Base-by-base conservation (phyloP, 2,797 vertebrate genomes). In the Semaprochilodus insignis region DNA sequence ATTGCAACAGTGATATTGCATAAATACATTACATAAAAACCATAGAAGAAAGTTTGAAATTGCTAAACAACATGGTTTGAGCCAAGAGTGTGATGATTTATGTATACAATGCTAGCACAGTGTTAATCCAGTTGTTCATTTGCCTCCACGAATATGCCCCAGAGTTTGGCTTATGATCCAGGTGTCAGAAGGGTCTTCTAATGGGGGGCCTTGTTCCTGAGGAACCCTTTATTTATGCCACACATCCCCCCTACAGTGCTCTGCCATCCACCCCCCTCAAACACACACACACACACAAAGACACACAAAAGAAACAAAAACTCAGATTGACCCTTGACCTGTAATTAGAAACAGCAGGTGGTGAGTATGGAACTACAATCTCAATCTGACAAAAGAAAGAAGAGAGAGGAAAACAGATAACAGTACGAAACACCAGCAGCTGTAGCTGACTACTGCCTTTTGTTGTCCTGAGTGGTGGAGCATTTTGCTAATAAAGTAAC, bases 261-360 rank as follows among this genome's bases (percentile, higher is more conserved):
- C 40, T 44, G 40, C 40, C 40, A 44, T 44, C 5, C 2, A 44
- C 40, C 5, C 40, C 5, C 40, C 40, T 0, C 40, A 2, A 15
- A 66, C 63, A 66, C 62, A 65, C 14, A 31, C 62, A 65, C 25
- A 65, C 59, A 62, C 25, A 36, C 60, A 62, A 27, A 65, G 14
- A 65, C 62, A 34, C 27, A 34, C 62, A 65, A 14, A 65, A 19
- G n/a, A 63, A 63, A 11, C 40, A 71, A 27, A 10, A 54, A 52
- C 25, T 31, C 48, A 73, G 23, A 11, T 55, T 66, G 59, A 57
- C 69, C 75, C 78, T 65, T 77, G 31, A 72, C 74, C 81, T 72
- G 67, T 78, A 78, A 83, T 78, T 23, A 54, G 76, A 72, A 65
- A 69, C 75, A 78, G 81, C 81, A 83, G 81, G 81, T 83, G 75